Evolutionary conservation across 1,140 invertebrate species (phyloP).

Genomic region (Lepidurus apus): DNA sequence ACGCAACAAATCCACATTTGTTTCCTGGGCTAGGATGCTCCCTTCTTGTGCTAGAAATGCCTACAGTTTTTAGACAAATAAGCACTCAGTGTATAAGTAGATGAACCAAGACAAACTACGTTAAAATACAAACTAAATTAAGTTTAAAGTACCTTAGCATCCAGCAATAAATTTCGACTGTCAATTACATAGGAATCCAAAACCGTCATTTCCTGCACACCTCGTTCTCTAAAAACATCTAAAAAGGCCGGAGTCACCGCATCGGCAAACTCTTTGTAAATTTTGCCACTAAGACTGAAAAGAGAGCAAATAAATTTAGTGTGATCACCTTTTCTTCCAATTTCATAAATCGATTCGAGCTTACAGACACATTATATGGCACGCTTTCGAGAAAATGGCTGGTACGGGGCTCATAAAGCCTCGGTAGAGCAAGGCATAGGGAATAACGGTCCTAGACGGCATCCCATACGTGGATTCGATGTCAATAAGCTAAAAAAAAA

Average conservation of each 20-base stretch:
- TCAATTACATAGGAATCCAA: neutral
- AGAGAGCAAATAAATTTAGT: neutral
- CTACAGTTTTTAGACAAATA: neutral
- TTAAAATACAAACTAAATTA: neutral
- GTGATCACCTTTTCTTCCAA: neutral
- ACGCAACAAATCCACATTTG: neutral
- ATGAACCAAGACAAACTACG: neutral
- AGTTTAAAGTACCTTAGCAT: neutral
- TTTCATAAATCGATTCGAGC: neutral
- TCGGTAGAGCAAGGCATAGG: neutral
- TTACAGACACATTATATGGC: neutral
- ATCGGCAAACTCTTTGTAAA: neutral
- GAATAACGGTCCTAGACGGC: neutral
- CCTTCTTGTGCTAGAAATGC: neutral
- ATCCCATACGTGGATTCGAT: neutral
- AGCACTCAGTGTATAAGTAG: neutral
- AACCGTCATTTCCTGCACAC: neutral
- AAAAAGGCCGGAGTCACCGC: neutral
- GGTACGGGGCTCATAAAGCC: neutral
- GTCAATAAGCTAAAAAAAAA: neutral
- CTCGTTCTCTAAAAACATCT: neutral
- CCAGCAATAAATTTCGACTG: constrained; percentile 3
- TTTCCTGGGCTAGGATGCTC: neutral
- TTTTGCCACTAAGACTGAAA: neutral
- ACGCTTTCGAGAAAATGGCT: neutral